Conservation (phyloP, 2,113 vertebrate species). For the Nesoenas mayeri region DNA sequence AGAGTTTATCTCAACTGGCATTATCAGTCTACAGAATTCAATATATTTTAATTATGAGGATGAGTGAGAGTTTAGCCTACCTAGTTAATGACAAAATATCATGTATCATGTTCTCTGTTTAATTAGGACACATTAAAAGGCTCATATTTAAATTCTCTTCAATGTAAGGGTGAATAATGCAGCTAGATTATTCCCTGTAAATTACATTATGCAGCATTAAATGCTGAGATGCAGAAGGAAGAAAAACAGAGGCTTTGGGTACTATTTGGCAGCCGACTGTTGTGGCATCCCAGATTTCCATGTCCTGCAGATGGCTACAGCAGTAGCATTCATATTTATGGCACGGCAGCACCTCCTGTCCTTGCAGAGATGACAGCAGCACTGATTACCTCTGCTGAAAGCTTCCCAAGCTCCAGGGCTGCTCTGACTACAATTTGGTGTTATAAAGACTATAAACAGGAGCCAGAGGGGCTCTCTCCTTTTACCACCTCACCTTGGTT, state of each 20-base stretch:
- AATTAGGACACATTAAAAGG: constrained; percentile 38
- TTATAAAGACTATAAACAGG: neutral
- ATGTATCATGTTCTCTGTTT: constrained; percentile 6
- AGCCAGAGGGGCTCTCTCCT: neutral
- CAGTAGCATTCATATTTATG: neutral
- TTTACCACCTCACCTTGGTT: neutral
- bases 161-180: constrained; percentile 18
- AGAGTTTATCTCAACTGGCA: constrained; percentile 21
- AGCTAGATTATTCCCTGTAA: constrained; percentile 35
- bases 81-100: constrained; percentile 12
- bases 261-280: neutral
- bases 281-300: neutral
- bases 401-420: neutral
- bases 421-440: neutral
- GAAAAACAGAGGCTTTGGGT: neutral
- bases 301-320: neutral
- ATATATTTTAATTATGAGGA: constrained; percentile 45
- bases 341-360: neutral
- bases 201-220: neutral
- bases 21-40: neutral
- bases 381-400: neutral
- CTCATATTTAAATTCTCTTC: constrained; percentile 24
- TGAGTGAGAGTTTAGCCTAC: constrained; percentile 21
- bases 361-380: neutral
- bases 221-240: neutral